Percentiles rank a stretch among this genome's conserved stretches.
Evolutionary conservation across 1,140 invertebrate genomes (phyloP).

Genomic region (Bemisia tabaci): DNA sequence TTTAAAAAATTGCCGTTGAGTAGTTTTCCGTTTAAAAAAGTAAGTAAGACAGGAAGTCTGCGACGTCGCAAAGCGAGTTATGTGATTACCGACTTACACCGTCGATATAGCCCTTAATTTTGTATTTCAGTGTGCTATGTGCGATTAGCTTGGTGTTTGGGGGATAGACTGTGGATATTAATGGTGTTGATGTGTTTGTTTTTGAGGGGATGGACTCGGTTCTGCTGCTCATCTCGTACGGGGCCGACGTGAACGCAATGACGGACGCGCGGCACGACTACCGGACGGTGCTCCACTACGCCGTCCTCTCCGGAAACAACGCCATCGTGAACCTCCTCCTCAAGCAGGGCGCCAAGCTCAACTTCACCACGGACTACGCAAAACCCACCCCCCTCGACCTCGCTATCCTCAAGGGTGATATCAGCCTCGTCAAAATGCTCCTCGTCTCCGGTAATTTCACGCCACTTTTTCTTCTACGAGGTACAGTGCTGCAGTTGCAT

Average conservation of each 20-base stretch:
- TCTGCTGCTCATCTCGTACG: slow-evolving; percentile 57
- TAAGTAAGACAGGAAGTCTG: no score
- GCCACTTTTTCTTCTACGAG: no score
- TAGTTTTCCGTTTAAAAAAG: no score
- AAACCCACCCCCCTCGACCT: slow-evolving; percentile 73
- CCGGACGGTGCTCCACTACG: slow-evolving; percentile 72
- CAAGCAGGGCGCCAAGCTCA: slow-evolving; percentile 61
- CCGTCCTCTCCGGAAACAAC: slow-evolving; percentile 64
- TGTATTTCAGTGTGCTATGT: no score
- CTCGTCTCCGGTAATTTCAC: slow-evolving; percentile 46
- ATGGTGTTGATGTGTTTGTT: slow-evolving; percentile 8
- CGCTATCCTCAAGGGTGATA: slow-evolving; percentile 68
- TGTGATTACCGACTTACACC: no score
- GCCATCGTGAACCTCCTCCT: slow-evolving; percentile 65
- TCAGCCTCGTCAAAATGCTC: slow-evolving; percentile 51
- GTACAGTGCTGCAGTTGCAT: no score
- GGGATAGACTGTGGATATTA: background rate
- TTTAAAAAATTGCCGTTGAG: no score
- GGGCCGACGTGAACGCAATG: slow-evolving; percentile 69
- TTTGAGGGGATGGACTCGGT: slow-evolving; percentile 59
- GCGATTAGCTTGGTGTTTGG: background rate
- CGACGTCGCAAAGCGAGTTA: no score
- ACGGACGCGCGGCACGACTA: slow-evolving; percentile 65
- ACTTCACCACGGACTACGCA: slow-evolving; percentile 49
- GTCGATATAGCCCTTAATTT: no score